A percentile compares a stretch with the other conserved stretches of the same genome.
These are phyloP conservation scores for Cephus pulcher DNA, from an alignment of 2,888 invertebrate genomes.

Conservation along the genomic window DNA sequence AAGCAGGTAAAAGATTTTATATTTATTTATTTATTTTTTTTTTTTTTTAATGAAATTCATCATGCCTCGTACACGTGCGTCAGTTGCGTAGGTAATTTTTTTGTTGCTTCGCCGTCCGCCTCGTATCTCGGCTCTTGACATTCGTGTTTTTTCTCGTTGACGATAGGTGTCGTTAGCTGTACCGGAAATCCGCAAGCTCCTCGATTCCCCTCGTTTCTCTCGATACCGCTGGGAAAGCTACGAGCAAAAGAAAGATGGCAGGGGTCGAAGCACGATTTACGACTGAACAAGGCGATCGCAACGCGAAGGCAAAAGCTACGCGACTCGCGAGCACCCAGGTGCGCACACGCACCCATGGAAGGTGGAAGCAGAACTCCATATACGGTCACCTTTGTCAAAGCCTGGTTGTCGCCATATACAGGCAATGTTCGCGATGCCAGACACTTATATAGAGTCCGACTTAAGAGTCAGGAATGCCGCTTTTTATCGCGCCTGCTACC, in stretches of 20 bases:
- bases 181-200: slow-evolving; percentile 1
- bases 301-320: slow-evolving; percentile 30
- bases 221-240: neutral
- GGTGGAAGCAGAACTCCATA: slow-evolving; percentile 63
- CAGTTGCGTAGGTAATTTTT: neutral
- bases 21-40: neutral
- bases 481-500: slow-evolving; percentile 58
- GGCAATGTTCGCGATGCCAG: slow-evolving; percentile 64
- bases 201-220: neutral
- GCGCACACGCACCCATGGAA: slow-evolving; percentile 47
- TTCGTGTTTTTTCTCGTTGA: neutral
- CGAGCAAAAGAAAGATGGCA: slow-evolving; percentile 4
- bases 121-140: neutral
- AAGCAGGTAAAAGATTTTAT: neutral
- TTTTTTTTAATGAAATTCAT: neutral
- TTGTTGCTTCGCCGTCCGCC: neutral
- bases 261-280: slow-evolving; percentile 45
- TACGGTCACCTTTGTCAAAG: slow-evolving; percentile 66
- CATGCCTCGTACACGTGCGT: neutral
- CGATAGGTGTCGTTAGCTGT: neutral
- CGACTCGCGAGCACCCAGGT: slow-evolving; percentile 27
- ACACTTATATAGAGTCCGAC: slow-evolving; percentile 62
- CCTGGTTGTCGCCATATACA: slow-evolving; percentile 64
- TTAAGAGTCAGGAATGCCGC: slow-evolving; percentile 62
- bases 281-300: slow-evolving; percentile 20